Percentiles rank a stretch among this genome's conserved stretches.
Conservation (phyloP, 2,113 vertebrate genomes). For the Paraplagusia blochii region DNA sequence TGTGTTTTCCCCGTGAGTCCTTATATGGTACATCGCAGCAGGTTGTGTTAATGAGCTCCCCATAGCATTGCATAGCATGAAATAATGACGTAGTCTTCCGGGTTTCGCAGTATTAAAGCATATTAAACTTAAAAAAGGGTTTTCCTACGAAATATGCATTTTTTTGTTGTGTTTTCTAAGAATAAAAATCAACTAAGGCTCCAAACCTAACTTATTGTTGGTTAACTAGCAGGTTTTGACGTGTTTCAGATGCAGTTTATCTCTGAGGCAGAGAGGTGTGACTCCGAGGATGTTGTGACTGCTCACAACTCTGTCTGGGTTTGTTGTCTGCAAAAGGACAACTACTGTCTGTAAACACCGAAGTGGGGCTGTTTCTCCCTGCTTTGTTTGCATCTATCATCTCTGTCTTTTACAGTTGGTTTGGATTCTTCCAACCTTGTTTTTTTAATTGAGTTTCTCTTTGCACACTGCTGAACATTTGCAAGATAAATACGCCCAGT, state of each 20-base stretch:
- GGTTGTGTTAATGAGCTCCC: conserved; percentile 2
- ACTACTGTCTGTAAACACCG: no score
- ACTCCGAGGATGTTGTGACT: conserved; percentile 56
- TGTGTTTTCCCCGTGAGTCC: not conserved
- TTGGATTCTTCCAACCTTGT: no score
- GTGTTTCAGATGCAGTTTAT: conserved; percentile 36
- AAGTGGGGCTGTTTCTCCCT: no score
- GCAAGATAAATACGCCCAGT: no score
- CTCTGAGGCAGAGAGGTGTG: conserved; percentile 70
- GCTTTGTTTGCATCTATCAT: no score
- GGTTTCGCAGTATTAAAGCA: not conserved
- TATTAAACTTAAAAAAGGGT: no score
- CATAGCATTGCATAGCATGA: not conserved
- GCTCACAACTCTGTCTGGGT: conserved; percentile 77
- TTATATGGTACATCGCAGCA: not conserved
- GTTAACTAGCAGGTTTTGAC: not conserved
- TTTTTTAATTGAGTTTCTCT: no score
- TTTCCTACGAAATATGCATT: no score
- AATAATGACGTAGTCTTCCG: not conserved
- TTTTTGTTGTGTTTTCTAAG: no score
- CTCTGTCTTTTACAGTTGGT: no score
- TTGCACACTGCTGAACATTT: no score
- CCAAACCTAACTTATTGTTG: not conserved
- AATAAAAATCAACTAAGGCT: no score
- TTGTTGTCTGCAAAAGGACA: conserved; percentile 71